phyloP scores from a whole-genome alignment of 2,888 invertebrate genomes.

The Eupithecia pulchellata region DNA sequence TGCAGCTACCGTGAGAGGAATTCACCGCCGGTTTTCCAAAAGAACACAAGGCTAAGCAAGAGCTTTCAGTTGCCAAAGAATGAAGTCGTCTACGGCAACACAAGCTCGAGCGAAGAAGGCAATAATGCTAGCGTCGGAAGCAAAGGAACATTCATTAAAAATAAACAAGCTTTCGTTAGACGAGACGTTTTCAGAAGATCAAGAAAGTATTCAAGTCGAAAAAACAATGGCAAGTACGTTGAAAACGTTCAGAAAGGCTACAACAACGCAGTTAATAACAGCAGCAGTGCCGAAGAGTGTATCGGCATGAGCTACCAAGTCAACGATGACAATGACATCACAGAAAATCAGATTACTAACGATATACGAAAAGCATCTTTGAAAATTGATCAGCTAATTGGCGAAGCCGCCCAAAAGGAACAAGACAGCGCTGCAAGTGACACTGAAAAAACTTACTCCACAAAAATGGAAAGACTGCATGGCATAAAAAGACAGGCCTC shows the following conservation, averaged over 20 bases:
- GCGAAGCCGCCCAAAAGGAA: slow-evolving; percentile 74
- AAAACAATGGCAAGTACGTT: slow-evolving; percentile 70
- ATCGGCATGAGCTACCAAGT: slow-evolving; percentile 81
- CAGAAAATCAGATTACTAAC: slow-evolving; percentile 83
- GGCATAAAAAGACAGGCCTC: slow-evolving; percentile 83
- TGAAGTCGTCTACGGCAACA: slow-evolving; percentile 76
- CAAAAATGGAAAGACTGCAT: slow-evolving; percentile 85
- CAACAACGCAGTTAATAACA: slow-evolving; percentile 70
- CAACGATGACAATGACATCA: slow-evolving; percentile 84
- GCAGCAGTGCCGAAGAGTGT: slow-evolving; percentile 80
- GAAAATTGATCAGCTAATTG: slow-evolving; percentile 84
- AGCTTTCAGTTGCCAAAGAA: slow-evolving; percentile 82
- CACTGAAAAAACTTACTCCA: slow-evolving; percentile 80
- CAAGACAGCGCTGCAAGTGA: slow-evolving; percentile 67
- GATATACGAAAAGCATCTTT: slow-evolving; percentile 84
- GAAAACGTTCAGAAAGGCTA: slow-evolving; percentile 70
- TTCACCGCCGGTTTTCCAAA: slow-evolving; percentile 81
- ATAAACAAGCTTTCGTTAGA: slow-evolving; percentile 82
- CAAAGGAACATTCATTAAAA: slow-evolving; percentile 86
- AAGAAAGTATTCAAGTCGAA: slow-evolving; percentile 80
- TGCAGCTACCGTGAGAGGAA: slow-evolving; percentile 82
- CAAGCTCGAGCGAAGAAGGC: slow-evolving; percentile 83
- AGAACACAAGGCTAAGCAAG: slow-evolving; percentile 82
- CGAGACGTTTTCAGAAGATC: slow-evolving; percentile 82
- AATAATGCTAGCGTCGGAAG: slow-evolving; percentile 70